These are phyloP conservation scores for Ormia ochracea DNA, from an alignment of 2,888 invertebrate species.

Conservation along the genomic window DNA sequence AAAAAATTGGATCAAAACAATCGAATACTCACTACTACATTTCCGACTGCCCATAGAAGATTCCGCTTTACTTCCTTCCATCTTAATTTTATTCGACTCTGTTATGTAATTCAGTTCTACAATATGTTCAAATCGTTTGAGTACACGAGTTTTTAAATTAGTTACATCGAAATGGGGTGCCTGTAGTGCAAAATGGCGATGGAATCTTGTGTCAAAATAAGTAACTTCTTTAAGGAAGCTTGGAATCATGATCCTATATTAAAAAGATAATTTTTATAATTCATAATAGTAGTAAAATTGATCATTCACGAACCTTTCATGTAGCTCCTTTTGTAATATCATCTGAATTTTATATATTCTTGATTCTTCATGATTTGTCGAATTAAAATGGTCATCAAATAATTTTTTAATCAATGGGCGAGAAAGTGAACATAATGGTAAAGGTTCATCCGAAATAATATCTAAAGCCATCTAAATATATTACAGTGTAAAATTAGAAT, in stretches of 20 bases:
- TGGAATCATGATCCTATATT: slow-evolving; percentile 62
- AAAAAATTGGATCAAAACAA: not conserved
- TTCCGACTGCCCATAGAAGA: not conserved
- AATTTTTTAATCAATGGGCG: slow-evolving; percentile 68
- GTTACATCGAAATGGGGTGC: not conserved
- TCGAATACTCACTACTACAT: slow-evolving; percentile 43
- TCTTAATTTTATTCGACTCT: not conserved
- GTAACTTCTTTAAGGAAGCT: slow-evolving; percentile 66
- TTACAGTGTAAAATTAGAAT: not conserved
- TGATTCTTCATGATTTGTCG: slow-evolving; percentile 58
- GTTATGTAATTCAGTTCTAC: not conserved
- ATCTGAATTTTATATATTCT: slow-evolving; percentile 63
- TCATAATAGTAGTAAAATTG: not conserved
- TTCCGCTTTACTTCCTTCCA: not conserved
- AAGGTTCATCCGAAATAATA: slow-evolving; percentile 67
- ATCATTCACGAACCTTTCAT: slow-evolving; percentile 60
- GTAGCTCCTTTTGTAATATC: slow-evolving; percentile 64
- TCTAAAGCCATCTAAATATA: slow-evolving; percentile 67
- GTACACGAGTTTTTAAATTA: slow-evolving; percentile 15
- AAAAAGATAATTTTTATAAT: not conserved
- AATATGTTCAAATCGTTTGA: slow-evolving; percentile 37
- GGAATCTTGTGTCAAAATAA: slow-evolving; percentile 70
- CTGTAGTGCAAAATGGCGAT: slow-evolving; percentile 61
- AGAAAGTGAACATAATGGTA: slow-evolving; percentile 67
- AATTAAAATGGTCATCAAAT: slow-evolving; percentile 67